A percentile compares a stretch with the other conserved stretches of the same genome.
phyloP scores from a whole-genome alignment of 2,888 invertebrate genomes.

The Philereme transversata region DNA sequence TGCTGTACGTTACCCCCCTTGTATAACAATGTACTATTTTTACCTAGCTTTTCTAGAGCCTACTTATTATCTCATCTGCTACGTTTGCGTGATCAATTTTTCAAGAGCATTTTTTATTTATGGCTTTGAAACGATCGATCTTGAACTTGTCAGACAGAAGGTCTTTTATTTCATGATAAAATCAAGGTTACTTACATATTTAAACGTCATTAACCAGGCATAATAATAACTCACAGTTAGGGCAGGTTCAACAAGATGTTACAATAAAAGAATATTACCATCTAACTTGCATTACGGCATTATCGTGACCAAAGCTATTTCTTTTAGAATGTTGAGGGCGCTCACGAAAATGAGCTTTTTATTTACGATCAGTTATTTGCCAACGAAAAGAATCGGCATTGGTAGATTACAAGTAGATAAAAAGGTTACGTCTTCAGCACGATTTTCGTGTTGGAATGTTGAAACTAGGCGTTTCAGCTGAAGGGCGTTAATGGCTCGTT shows the following conservation, averaged over 20 bases:
- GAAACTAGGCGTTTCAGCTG: conserved; percentile 33
- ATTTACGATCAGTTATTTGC: conserved; percentile 67
- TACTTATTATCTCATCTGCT: conserved; percentile 1
- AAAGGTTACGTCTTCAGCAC: conserved; percentile 44
- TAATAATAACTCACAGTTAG: conserved; percentile 58
- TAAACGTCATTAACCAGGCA: conserved; percentile 59
- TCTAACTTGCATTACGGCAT: conserved; percentile 68
- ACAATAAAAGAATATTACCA: conserved; percentile 63
- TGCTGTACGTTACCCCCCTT: too few relatives aligned
- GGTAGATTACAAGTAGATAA: conserved; percentile 49
- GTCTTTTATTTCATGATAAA: conserved; percentile 47
- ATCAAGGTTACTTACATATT: conserved; percentile 66
- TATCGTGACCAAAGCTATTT: conserved; percentile 73
- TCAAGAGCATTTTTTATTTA: conserved; percentile 30
- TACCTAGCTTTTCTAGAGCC: neutral
- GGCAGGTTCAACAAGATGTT: conserved; percentile 71
- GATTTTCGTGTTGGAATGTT: conserved; percentile 45
- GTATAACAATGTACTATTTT: too few relatives aligned
- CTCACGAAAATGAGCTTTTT: conserved; percentile 71
- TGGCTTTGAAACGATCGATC: conserved; percentile 41
- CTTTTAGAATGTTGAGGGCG: conserved; percentile 65
- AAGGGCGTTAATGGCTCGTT: conserved; percentile 39
- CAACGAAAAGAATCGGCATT: conserved; percentile 52
- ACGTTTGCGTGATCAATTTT: conserved; percentile 16
- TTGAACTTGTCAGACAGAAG: conserved; percentile 60